phyloP scores from a whole-genome alignment of 2,797 vertebrate species.

The Mus minutoides region DNA sequence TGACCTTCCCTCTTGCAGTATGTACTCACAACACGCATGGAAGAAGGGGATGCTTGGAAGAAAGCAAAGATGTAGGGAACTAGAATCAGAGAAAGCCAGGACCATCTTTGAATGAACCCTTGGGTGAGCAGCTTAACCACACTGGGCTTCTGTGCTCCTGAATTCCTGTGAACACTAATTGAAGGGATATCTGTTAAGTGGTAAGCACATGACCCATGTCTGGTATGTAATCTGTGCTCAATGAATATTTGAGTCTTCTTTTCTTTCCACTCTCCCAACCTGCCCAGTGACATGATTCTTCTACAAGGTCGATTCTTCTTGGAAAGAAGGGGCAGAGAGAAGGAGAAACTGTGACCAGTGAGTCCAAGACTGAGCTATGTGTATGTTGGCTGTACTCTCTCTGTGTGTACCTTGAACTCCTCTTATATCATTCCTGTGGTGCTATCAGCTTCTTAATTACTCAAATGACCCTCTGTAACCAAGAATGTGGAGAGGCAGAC shows the following conservation, averaged over 20 bases:
- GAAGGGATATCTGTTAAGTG: neutral
- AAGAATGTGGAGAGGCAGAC: neutral
- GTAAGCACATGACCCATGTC: neutral
- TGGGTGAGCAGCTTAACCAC: neutral
- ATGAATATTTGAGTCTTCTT: neutral
- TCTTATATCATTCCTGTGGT: neutral
- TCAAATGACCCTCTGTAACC: neutral
- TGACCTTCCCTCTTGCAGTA: neutral
- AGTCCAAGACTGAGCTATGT: neutral
- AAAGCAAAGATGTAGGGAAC: neutral
- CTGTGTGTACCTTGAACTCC: constrained; percentile 40
- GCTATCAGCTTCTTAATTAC: neutral
- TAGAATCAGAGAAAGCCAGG: neutral
- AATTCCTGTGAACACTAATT: neutral
- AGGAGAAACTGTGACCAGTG: neutral
- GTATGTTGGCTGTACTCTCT: neutral
- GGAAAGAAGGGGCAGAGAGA: neutral
- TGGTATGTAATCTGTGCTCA: neutral
- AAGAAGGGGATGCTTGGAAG: neutral
- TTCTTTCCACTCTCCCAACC: neutral
- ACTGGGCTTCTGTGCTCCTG: neutral
- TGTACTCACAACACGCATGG: neutral
- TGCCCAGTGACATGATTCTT: neutral
- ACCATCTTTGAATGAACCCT: neutral
- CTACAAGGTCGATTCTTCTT: neutral